These are phyloP conservation scores for Paguma larvata DNA, from an alignment of 2,797 vertebrate species.

Conservation along the genomic window DNA sequence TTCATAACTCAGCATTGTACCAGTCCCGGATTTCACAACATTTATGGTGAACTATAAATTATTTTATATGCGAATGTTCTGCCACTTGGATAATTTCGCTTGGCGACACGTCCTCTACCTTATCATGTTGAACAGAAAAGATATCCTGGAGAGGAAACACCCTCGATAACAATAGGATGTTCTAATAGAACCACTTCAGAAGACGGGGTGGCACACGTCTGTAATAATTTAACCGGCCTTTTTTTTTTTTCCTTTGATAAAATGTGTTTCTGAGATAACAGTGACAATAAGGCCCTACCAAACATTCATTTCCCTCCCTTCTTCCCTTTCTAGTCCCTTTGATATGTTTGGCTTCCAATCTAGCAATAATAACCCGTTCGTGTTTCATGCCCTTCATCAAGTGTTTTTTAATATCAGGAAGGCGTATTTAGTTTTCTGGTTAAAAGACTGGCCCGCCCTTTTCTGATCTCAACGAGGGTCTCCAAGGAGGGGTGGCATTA, in stretches of 20 bases:
- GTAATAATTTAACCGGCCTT: not conserved
- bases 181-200: slow-evolving; percentile 5
- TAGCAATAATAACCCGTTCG: not conserved
- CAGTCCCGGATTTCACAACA: slow-evolving; percentile 70
- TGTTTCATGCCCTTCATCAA: slow-evolving; percentile 14
- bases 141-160: not conserved
- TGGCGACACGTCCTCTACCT: slow-evolving; percentile 12
- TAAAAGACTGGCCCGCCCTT: not conserved
- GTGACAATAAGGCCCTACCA: not conserved
- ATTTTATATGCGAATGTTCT: not conserved
- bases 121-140: slow-evolving; percentile 48
- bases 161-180: not conserved
- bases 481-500: not conserved
- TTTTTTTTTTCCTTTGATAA: not conserved
- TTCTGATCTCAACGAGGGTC: not conserved
- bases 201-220: not conserved
- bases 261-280: slow-evolving; percentile 34
- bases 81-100: slow-evolving; percentile 49
- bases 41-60: slow-evolving; percentile 66
- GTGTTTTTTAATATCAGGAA: not conserved
- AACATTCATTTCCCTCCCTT: not conserved
- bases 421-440: slow-evolving; percentile 34
- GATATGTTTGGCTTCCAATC: not conserved
- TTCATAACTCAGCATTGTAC: slow-evolving; percentile 72
- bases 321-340: not conserved